phyloP scores from a whole-genome alignment of 1,140 invertebrate species.

The Archivesica marissinica region DNA sequence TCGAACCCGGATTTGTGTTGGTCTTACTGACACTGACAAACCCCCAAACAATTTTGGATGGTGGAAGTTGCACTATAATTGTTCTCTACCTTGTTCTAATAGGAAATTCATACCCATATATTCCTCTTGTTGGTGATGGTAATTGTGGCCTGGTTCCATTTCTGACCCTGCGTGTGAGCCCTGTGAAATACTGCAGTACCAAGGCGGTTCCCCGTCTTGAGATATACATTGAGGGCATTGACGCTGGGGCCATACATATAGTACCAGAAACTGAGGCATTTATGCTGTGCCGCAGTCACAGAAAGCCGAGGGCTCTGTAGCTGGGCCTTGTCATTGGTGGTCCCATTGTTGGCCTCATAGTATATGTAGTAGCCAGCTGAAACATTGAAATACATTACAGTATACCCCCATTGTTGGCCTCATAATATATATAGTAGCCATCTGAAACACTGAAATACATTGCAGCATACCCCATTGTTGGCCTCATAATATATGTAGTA shows the following conservation, averaged over 20 bases:
- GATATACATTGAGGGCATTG: conserved; percentile 67
- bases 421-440: conserved; percentile 80
- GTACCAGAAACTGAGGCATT: conserved; percentile 71
- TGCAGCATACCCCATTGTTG: too few relatives aligned
- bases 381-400: conserved; percentile 1
- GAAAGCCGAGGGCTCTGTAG: conserved; percentile 57
- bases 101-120: conserved; percentile 67
- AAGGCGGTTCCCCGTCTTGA: conserved; percentile 60
- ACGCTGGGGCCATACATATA: conserved; percentile 70
- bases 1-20: too few relatives aligned
- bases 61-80: too few relatives aligned
- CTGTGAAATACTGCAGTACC: conserved; percentile 72
- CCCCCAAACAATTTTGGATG: too few relatives aligned
- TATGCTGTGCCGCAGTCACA: not conserved
- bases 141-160: conserved; percentile 72
- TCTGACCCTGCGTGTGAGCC: conserved; percentile 71
- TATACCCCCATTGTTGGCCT: conserved; percentile 72
- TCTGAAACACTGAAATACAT: too few relatives aligned
- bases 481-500: conserved; percentile 81
- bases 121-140: conserved; percentile 57
- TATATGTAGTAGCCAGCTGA: conserved; percentile 78
- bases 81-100: too few relatives aligned
- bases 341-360: conserved; percentile 73
- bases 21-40: too few relatives aligned
- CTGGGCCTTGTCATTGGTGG: conserved; percentile 83